Conservation (phyloP, 2,113 vertebrate species). For the Rhea americana region DNA sequence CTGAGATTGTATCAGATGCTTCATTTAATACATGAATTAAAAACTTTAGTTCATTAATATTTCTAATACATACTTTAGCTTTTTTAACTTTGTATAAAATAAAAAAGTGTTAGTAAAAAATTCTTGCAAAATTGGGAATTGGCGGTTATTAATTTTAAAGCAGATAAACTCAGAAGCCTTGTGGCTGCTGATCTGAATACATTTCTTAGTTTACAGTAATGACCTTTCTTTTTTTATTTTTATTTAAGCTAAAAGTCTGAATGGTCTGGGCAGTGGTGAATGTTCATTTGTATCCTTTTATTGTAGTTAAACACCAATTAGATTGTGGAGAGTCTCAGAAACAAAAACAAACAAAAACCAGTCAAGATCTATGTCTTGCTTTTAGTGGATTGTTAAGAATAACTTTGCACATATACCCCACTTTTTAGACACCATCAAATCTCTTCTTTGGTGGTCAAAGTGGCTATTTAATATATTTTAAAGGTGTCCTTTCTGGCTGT, state of each 20-base stretch:
- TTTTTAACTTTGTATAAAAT: conserved; percentile 50
- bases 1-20: conserved; percentile 72
- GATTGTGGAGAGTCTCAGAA: conserved; percentile 78
- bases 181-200: conserved; percentile 83
- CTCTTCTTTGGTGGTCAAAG: conserved; percentile 72
- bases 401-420: conserved; percentile 82
- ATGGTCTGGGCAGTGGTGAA: conserved; percentile 95
- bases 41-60: conserved; percentile 56
- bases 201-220: conserved; percentile 84
- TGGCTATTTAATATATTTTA: conserved; percentile 80
- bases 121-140: conserved; percentile 37
- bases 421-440: conserved; percentile 73
- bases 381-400: conserved; percentile 82
- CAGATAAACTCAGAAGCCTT: conserved; percentile 81
- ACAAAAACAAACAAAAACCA: conserved; percentile 63
- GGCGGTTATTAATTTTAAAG: conserved; percentile 48
- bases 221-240: conserved; percentile 68
- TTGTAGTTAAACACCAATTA: conserved; percentile 79
- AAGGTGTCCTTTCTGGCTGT: conserved; percentile 80
- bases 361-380: conserved; percentile 81
- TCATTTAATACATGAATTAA: conserved; percentile 32
- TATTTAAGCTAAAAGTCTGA: conserved; percentile 83
- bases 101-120: conserved; percentile 35
- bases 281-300: conserved; percentile 87
- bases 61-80: conserved; percentile 53